A percentile compares a stretch with the other conserved stretches of the same genome.
These are phyloP conservation scores for Parascotia fuliginaria DNA, from an alignment of 2,888 invertebrate species.

Conservation along the genomic window DNA sequence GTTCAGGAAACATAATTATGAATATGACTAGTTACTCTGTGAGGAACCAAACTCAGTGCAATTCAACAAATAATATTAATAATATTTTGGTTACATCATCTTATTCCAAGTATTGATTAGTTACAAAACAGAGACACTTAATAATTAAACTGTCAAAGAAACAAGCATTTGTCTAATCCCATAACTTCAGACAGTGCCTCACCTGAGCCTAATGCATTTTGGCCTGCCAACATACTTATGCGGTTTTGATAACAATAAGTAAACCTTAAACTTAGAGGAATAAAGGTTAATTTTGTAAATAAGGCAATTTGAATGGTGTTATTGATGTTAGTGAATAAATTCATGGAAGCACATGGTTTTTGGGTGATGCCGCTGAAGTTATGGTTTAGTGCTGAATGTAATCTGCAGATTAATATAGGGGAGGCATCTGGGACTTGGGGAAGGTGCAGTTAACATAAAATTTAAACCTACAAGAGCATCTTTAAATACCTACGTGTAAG, in stretches of 20 bases:
- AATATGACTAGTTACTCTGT: no score
- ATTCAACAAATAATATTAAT: not conserved
- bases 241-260: not conserved
- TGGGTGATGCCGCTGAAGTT: conserved; percentile 32
- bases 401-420: conserved; percentile 23
- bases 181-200: conserved; percentile 48
- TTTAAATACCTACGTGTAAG: not conserved
- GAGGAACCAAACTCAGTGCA: no score
- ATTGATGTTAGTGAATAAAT: conserved; percentile 22
- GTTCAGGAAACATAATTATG: no score
- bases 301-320: no score
- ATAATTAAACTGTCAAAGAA: conserved; percentile 62
- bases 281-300: conserved; percentile 24
- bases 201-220: conserved; percentile 70
- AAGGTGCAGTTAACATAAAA: not conserved
- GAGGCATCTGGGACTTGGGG: conserved; percentile 26
- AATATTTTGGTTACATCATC: not conserved
- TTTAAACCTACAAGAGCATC: not conserved
- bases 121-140: conserved; percentile 41
- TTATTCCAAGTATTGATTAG: not conserved
- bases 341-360: conserved; percentile 26
- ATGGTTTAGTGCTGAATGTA: conserved; percentile 22
- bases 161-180: conserved; percentile 53
- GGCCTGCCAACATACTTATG: not conserved
- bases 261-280: fast-evolving